These are phyloP conservation scores for Apostichopus japonicus DNA, from an alignment of 35 echinoderm and acorn worm genomes.

Conservation along the genomic window DNA sequence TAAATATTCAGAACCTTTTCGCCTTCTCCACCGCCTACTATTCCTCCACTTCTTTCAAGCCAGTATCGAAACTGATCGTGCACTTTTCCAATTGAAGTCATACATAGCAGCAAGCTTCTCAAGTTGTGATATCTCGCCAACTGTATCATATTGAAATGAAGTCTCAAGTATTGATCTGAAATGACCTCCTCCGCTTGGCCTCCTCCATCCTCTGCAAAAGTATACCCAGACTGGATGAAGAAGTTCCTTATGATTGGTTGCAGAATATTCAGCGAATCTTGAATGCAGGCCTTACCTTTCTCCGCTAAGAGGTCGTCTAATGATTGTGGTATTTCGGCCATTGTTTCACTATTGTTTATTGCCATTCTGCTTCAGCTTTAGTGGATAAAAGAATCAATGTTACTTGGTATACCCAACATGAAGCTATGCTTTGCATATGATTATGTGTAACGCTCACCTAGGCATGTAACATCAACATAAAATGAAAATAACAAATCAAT, in stretches of 20 bases:
- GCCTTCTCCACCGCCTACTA: background rate
- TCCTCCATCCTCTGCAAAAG: background rate
- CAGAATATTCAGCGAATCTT: constrained; percentile 21
- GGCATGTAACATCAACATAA: too few relatives aligned
- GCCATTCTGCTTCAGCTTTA: too few relatives aligned
- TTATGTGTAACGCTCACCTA: too few relatives aligned
- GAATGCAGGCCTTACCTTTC: background rate
- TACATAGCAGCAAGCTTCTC: background rate
- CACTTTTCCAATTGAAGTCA: constrained; percentile 5
- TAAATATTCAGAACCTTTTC: constrained; percentile 5
- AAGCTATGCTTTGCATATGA: too few relatives aligned
- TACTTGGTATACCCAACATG: too few relatives aligned
- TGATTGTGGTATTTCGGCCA: background rate
- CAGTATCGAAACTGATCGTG: constrained; percentile 9
- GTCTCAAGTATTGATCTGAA: constrained; percentile 9
- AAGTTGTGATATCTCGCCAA: constrained; percentile 42
- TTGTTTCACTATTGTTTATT: background rate
- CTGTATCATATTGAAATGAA: constrained; percentile 45
- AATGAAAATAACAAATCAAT: too few relatives aligned
- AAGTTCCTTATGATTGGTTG: background rate
- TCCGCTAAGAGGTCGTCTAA: background rate
- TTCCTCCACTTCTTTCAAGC: background rate
- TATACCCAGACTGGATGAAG: constrained; percentile 13
- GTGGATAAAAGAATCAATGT: too few relatives aligned
- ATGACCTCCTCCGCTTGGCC: background rate